Percentiles rank a stretch among this genome's conserved stretches.
Conservation (phyloP, 2,888 invertebrate species). For the Eucriotettix oculatus region DNA sequence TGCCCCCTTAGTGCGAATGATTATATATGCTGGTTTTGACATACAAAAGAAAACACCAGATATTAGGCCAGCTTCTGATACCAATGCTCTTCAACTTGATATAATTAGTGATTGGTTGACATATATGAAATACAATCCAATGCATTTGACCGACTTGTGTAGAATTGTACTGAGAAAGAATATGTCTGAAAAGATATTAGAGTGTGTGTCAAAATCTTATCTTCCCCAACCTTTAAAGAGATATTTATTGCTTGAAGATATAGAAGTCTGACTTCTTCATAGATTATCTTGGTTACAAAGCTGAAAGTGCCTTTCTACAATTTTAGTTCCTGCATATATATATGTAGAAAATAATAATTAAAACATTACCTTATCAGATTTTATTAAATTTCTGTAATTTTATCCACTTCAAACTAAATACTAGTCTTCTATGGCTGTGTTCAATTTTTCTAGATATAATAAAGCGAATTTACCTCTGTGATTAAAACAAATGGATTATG, state of each 20-base stretch:
- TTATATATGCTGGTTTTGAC: constrained; percentile 27
- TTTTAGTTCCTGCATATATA: too few relatives aligned
- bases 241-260: constrained; percentile 39
- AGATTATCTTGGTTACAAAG: too few relatives aligned
- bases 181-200: constrained; percentile 23
- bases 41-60: constrained; percentile 12
- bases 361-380: too few relatives aligned
- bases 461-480: too few relatives aligned
- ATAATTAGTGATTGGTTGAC: constrained; percentile 28
- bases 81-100: constrained; percentile 17
- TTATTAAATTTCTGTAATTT: too few relatives aligned
- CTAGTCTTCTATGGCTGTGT: too few relatives aligned
- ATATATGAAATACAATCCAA: constrained; percentile 29
- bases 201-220: constrained; percentile 30
- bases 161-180: constrained; percentile 36
- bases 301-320: too few relatives aligned
- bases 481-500: too few relatives aligned
- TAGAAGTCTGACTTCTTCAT: constrained; percentile 6
- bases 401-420: too few relatives aligned
- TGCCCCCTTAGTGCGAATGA: constrained; percentile 19
- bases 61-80: constrained; percentile 4
- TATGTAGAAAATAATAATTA: too few relatives aligned
- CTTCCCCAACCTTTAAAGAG: constrained; percentile 37
- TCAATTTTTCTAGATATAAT: too few relatives aligned
- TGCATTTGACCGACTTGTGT: constrained; percentile 36